Conservation (phyloP, 2,113 vertebrate species). For the Egretta garzetta region DNA sequence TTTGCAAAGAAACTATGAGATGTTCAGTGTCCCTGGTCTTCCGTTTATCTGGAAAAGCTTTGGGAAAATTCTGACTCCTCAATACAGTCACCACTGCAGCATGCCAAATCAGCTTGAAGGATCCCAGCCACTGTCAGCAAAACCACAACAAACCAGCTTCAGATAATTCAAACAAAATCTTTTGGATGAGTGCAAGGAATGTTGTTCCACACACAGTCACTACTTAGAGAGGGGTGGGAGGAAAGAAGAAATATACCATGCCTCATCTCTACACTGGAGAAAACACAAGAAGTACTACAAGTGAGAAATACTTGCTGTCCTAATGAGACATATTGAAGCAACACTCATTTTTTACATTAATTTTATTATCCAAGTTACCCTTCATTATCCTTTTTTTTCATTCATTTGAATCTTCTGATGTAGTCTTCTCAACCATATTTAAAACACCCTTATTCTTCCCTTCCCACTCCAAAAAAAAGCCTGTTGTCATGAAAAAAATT, state of each 20-base stretch:
- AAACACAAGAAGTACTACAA: neutral
- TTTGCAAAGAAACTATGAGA: neutral
- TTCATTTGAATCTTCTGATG: neutral
- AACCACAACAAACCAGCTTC: slow-evolving; percentile 3
- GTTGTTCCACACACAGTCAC: neutral
- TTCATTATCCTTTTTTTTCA: neutral
- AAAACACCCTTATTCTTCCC: neutral
- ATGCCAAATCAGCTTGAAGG: slow-evolving; percentile 23
- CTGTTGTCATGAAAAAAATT: neutral
- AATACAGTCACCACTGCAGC: slow-evolving; percentile 1
- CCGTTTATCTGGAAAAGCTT: slow-evolving; percentile 17
- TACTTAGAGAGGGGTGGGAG: neutral
- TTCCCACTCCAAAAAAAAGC: neutral
- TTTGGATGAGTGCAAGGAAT: slow-evolving; percentile 7
- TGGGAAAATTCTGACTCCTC: slow-evolving; percentile 43
- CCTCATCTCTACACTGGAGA: neutral
- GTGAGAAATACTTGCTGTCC: neutral
- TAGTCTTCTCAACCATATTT: neutral
- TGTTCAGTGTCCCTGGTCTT: neutral
- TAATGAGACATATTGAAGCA: neutral
- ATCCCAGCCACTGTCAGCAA: slow-evolving; percentile 48
- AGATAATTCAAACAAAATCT: slow-evolving; percentile 36
- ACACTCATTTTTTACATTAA: neutral
- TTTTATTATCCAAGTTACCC: neutral
- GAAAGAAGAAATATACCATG: neutral